Base-by-base conservation (phyloP, 2,888 invertebrate species). In the Listrodromus nycthemerus region DNA sequence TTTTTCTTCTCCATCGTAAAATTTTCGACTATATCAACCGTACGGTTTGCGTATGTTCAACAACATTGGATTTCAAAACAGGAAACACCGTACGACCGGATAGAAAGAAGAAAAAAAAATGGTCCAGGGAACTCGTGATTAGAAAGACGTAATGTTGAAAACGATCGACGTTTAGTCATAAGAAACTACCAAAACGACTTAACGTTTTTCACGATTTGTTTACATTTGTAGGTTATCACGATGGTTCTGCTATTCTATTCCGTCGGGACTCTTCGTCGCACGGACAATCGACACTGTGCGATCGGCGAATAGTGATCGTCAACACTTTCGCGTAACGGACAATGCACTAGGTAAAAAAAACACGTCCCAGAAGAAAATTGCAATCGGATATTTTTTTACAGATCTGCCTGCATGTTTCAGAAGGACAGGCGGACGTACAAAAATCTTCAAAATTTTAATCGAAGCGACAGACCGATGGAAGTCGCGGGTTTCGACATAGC, bases 401-500 rank as follows among this genome's bases (percentile, higher is more conserved):
- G 37, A 37, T 10, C 37, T 2, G 37, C 33, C 33, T 33, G 1
- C 8, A 8, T 37, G 37, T 37, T 37, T 37, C 37, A 37, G 37
- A 37, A 8, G 37, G 37, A 37, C 41, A 3, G 41, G 13, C 41
- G 41, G 3, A 45, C 13, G 3, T 45, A 2, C 41, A 5, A 45
- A 45, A 1, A 45, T 45, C 41, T 0, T 0, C 3, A 45, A 45
- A 45, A 45, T 45, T 45, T 13, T 45, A 16, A 45, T 45, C 41
- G 41, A 45, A 45, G 16, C 2, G 21, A 55, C 1, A 55, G 21
- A 61, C 45, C 52, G 86, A 92, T 92, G 92, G 92, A 92, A 89
- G 91, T 88, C 88, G 89, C 87, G 78, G 91, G 91, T 24, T 91
- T 89, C 78, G 90, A 92, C 82, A 71, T 86, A 27, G 87, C 87